Percentiles rank a stretch among this genome's conserved stretches.
phyloP scores from a whole-genome alignment of 1,140 invertebrate genomes.

The Zaprionus capensis region DNA sequence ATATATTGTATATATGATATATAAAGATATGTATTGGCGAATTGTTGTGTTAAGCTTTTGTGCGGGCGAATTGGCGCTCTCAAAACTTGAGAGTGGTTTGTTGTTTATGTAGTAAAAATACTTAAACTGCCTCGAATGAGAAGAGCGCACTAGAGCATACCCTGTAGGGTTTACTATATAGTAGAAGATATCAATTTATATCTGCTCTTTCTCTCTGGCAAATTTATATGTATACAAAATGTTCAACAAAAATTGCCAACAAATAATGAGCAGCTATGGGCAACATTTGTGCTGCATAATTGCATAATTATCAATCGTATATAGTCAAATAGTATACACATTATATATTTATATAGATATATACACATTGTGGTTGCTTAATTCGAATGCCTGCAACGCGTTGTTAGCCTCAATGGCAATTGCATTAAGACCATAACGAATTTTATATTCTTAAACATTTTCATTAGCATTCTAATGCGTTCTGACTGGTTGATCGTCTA shows the following conservation, averaged over 20 bases:
- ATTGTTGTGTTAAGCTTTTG: constrained; percentile 28
- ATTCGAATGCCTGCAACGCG: constrained; percentile 50
- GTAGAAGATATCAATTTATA: background rate
- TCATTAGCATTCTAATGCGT: constrained; percentile 66
- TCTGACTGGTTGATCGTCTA: constrained; percentile 52
- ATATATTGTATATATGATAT: constrained; percentile 3
- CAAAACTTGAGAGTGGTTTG: constrained; percentile 7
- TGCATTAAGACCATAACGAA: constrained; percentile 16
- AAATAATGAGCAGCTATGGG: background rate
- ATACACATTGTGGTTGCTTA: constrained; percentile 17
- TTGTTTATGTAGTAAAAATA: constrained; percentile 23
- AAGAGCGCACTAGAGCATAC: background rate
- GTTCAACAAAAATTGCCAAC: background rate
- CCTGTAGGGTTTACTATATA: background rate
- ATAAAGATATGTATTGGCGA: constrained; percentile 13
- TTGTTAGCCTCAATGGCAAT: constrained; percentile 29
- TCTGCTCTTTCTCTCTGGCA: no score
- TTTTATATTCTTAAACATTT: constrained; percentile 26
- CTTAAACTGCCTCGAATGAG: background rate
- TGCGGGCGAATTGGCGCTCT: background rate
- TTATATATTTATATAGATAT: constrained; percentile 4
- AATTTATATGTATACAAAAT: background rate
- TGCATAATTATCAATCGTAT: background rate
- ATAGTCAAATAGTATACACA: background rate
- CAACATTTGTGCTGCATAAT: background rate